phyloP scores from a whole-genome alignment of 2,888 invertebrate species.

The Eulithis testata region DNA sequence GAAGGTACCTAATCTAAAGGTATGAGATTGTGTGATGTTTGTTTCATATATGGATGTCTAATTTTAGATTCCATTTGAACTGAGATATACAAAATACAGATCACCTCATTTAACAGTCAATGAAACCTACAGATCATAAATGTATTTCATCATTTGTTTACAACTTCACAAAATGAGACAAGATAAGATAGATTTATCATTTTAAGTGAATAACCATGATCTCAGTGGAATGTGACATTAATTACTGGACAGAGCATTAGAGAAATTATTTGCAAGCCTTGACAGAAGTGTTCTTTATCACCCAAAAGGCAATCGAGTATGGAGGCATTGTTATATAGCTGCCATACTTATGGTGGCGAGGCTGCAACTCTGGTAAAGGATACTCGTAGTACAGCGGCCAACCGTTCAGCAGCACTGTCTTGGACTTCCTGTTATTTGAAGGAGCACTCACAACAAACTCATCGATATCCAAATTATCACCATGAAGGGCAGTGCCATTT shows the following conservation, averaged over 20 bases:
- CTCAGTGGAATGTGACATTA: conserved; percentile 8
- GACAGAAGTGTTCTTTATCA: conserved; percentile 80
- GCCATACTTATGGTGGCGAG: conserved; percentile 72
- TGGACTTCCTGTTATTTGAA: conserved; percentile 75
- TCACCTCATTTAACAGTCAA: not conserved
- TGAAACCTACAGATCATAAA: not conserved
- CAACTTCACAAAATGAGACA: no score
- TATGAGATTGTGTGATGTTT: no score
- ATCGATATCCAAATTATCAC: conserved; percentile 68
- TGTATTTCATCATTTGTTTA: no score
- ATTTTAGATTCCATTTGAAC: not conserved
- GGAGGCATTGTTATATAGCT: conserved; percentile 84
- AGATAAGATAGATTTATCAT: not conserved
- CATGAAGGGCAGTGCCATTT: conserved; percentile 74
- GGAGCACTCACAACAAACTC: conserved; percentile 82
- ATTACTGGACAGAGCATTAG: not conserved
- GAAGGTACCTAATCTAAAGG: no score
- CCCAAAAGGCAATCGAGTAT: conserved; percentile 87
- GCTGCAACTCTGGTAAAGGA: conserved; percentile 80
- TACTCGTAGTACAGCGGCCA: conserved; percentile 80
- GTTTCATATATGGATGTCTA: not conserved
- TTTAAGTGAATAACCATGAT: not conserved
- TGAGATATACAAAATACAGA: not conserved
- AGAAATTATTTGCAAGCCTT: conserved; percentile 54
- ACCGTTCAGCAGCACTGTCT: conserved; percentile 85